A percentile compares a stretch with the other conserved stretches of the same genome.
phyloP scores from a whole-genome alignment of 2,113 vertebrate species.

The Pampusana beccarii region DNA sequence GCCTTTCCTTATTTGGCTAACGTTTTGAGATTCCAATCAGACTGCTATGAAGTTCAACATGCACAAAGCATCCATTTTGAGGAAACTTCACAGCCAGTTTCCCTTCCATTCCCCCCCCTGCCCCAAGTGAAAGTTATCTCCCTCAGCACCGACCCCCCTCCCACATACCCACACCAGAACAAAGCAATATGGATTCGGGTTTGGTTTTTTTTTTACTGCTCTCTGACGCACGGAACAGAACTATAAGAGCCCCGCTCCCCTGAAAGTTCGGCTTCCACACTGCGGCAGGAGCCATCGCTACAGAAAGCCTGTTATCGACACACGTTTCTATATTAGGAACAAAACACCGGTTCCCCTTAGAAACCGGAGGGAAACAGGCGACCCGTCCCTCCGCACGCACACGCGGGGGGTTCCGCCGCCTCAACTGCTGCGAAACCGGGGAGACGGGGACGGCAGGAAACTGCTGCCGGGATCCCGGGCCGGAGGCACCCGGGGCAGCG shows the following conservation, averaged over 20 bases:
- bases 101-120: background rate
- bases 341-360: background rate
- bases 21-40: constrained; percentile 83
- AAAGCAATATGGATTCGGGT: background rate
- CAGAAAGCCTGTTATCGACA: background rate
- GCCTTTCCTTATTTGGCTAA: constrained; percentile 89
- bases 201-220: background rate
- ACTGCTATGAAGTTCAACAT: constrained; percentile 83
- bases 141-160: background rate
- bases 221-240: background rate
- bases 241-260: background rate
- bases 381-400: background rate
- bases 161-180: background rate
- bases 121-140: constrained; percentile 33
- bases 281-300: background rate
- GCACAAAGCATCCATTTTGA: constrained; percentile 84
- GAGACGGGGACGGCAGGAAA: constrained; percentile 30
- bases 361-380: background rate
- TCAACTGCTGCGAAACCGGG: background rate
- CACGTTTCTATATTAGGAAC: background rate
- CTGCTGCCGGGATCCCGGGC: background rate
- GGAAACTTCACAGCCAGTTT: constrained; percentile 66
- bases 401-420: background rate
- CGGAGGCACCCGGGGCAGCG: background rate
- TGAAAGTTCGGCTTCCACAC: background rate